These are phyloP conservation scores for Neoarius graeffei DNA, from an alignment of 2,113 vertebrate genomes.

Conservation along the genomic window DNA sequence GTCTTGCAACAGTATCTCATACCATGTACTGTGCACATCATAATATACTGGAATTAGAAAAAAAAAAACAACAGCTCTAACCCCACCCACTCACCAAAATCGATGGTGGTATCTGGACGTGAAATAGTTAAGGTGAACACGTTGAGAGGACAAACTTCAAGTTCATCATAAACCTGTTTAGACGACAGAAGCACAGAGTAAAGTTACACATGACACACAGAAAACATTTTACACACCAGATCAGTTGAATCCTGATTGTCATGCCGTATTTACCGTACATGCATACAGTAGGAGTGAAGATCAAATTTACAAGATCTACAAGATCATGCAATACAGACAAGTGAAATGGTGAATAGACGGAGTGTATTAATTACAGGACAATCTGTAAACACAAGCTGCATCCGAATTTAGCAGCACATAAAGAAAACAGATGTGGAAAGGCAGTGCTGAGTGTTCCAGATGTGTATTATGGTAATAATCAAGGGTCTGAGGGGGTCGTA, in stretches of 20 bases:
- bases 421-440: neutral
- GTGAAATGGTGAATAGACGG: neutral
- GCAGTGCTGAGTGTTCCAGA: neutral
- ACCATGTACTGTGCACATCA: neutral
- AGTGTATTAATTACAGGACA: neutral
- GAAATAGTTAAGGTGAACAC: slow-evolving; percentile 73
- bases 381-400: neutral
- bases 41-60: neutral
- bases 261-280: neutral
- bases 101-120: slow-evolving; percentile 68
- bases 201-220: neutral
- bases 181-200: slow-evolving; percentile 8
- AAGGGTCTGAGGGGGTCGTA: neutral
- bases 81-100: slow-evolving; percentile 77
- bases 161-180: slow-evolving; percentile 79
- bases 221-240: neutral
- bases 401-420: neutral
- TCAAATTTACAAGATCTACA: neutral
- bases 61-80: neutral
- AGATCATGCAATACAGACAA: neutral
- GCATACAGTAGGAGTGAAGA: neutral
- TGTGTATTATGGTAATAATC: neutral
- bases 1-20: neutral
- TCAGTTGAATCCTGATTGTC: neutral
- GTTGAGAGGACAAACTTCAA: slow-evolving; percentile 79